Percentiles rank a stretch among this genome's conserved stretches.
Evolutionary conservation across 2,888 invertebrate genomes (phyloP).

Genomic region (Hanleya hanleyi): DNA sequence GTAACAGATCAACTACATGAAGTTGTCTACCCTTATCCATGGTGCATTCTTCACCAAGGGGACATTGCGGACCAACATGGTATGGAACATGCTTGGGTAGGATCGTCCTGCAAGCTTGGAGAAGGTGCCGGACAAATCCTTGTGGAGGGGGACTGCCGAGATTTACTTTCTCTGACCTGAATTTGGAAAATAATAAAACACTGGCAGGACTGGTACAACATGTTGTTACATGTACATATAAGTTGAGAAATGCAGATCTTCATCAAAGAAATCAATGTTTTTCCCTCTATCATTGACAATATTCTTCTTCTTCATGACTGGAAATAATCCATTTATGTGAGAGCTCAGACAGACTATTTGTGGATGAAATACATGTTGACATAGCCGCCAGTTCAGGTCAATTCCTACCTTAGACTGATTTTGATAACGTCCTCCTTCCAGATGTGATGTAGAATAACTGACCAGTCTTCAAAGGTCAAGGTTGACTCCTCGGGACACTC

Average conservation of each 20-base stretch:
- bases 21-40: neutral
- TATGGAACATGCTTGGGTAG: neutral
- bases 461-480: neutral
- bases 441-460: neutral
- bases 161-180: neutral
- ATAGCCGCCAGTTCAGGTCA: too few relatives aligned
- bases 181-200: neutral
- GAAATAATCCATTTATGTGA: too few relatives aligned
- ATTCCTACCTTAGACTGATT: neutral
- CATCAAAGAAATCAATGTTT: too few relatives aligned
- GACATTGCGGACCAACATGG: neutral
- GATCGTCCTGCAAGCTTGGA: neutral
- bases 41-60: neutral
- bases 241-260: too few relatives aligned
- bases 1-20: neutral
- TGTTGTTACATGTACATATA: too few relatives aligned
- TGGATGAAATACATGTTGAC: too few relatives aligned
- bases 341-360: too few relatives aligned
- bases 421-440: conserved; percentile 1
- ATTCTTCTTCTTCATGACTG: too few relatives aligned
- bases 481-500: neutral
- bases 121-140: neutral
- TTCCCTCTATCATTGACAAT: too few relatives aligned
- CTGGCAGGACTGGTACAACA: too few relatives aligned
- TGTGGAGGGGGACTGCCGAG: neutral